Base-by-base conservation (phyloP, 1,140 invertebrate species). In the Maconellicoccus hirsutus region DNA sequence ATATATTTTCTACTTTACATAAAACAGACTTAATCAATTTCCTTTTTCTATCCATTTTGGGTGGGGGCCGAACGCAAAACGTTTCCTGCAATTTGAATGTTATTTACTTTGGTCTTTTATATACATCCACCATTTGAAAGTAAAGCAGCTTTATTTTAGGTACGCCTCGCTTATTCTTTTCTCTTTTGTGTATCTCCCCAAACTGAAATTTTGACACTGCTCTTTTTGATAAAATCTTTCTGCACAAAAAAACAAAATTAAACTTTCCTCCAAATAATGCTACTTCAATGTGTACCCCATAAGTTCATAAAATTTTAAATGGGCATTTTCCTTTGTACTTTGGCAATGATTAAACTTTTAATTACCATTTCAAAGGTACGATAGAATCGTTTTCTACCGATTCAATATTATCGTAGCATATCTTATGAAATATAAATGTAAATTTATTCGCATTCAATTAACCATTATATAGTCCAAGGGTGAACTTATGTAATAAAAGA, bases 1-100 rank as follows among this genome's bases (percentile, higher is more conserved):
- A 66, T 66, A 66, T 66, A 66, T 66, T 66, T 66, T 66, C 61
- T 66, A 66, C 61, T 66, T 66, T 66, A 66, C 61, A 66, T 66
- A 66, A 66, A 66, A 66, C 61, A 66, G 61, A 66, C 61, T 66
- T 66, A 66, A 66, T 66, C 61, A 66, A 66, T 66, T 66, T 66
- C 61, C 61, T 66, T 66, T 66, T 26, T 23, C 61, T 66, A 66
- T 66, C 61, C 61, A 19, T 66, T 66, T 25, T 12, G 19, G 19
- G 19, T 10, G 61, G 61, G 61, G 25, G 61, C 10, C 22, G 25
- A 66, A 66, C 19, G 61, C 61, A 66, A 66, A 52, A 52, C 42
- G 42, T 52, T 52, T 52, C 42, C 42, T 52, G 42, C 42, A 52
- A 52, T 52, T 52, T 52, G 42, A 52, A 52, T 52, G 42, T 52